Percentiles rank a stretch among this genome's conserved stretches.
These are phyloP conservation scores for Pomacea maculata DNA, from an alignment of 1,140 invertebrate species.

Conservation along the genomic window DNA sequence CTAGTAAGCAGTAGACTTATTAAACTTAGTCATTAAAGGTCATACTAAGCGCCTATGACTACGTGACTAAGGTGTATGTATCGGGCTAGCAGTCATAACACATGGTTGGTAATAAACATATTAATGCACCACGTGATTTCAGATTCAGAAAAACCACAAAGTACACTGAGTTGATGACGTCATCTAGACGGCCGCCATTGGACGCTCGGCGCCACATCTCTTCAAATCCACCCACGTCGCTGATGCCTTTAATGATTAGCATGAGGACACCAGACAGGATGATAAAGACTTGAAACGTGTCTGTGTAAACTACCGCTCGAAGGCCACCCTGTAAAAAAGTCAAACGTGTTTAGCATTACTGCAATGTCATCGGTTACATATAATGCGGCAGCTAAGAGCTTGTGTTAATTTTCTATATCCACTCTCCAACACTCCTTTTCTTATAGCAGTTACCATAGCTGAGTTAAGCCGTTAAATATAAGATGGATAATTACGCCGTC, in stretches of 20 bases:
- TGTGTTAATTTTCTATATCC: constrained; percentile 86
- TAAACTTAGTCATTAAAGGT: too few species aligned
- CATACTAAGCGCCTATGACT: too few species aligned
- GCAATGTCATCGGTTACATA: constrained; percentile 5
- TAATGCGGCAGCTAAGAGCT: constrained; percentile 82
- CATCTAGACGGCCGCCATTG: constrained; percentile 74
- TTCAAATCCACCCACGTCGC: constrained; percentile 73
- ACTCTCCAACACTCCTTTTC: constrained; percentile 94
- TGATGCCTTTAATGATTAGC: constrained; percentile 75
- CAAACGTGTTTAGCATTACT: background rate
- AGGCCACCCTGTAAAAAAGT: constrained; percentile 80
- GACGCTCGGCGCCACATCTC: constrained; percentile 75
- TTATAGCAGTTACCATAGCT: constrained; percentile 75
- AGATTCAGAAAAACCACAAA: background rate
- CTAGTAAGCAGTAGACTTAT: too few species aligned
- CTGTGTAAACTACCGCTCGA: constrained; percentile 89
- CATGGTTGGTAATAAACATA: too few species aligned
- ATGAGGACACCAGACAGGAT: constrained; percentile 85
- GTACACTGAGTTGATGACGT: constrained; percentile 74
- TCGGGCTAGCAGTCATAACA: too few species aligned
- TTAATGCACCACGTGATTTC: too few species aligned
- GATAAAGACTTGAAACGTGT: constrained; percentile 85
- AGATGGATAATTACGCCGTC: background rate
- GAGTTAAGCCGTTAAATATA: too few species aligned
- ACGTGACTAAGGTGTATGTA: too few species aligned